Conservation (phyloP, 2,113 vertebrate species). For the Formicarius rufipectus region DNA sequence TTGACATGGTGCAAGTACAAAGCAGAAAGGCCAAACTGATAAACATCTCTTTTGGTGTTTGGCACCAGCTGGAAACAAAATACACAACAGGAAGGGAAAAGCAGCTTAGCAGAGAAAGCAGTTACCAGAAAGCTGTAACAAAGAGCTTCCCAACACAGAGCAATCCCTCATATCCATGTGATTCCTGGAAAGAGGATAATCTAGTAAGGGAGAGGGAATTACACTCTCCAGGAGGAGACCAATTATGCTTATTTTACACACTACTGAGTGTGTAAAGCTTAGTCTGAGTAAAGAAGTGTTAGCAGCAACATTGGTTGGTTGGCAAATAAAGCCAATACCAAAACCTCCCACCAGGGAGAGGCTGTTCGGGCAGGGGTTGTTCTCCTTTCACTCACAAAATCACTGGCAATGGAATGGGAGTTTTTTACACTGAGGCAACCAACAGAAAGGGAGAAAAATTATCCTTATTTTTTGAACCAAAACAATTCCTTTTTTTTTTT, state of each 20-base stretch:
- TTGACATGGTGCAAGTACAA: fast-evolving
- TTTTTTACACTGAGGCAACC: not conserved
- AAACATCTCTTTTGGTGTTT: not conserved
- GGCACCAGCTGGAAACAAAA: not conserved
- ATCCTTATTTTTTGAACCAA: not conserved
- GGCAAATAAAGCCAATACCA: not conserved
- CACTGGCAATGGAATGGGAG: not conserved
- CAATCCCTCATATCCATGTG: not conserved
- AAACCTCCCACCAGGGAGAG: not conserved
- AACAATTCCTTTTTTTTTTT: not conserved
- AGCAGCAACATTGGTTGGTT: not conserved
- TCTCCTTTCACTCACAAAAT: not conserved
- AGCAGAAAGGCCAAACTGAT: not conserved
- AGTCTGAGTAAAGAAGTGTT: not conserved
- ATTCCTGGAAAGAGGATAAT: not conserved
- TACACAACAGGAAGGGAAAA: not conserved
- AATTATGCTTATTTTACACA: not conserved
- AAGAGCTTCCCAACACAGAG: not conserved
- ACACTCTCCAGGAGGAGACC: not conserved
- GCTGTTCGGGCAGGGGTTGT: not conserved
- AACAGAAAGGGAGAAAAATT: not conserved
- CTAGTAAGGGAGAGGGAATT: not conserved
- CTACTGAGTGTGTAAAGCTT: not conserved
- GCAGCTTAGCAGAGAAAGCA: not conserved
- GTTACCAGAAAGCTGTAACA: not conserved